These are phyloP conservation scores for Caenorhabditis briggsae DNA, from an alignment of 1,140 invertebrate genomes.

Conservation along the genomic window DNA sequence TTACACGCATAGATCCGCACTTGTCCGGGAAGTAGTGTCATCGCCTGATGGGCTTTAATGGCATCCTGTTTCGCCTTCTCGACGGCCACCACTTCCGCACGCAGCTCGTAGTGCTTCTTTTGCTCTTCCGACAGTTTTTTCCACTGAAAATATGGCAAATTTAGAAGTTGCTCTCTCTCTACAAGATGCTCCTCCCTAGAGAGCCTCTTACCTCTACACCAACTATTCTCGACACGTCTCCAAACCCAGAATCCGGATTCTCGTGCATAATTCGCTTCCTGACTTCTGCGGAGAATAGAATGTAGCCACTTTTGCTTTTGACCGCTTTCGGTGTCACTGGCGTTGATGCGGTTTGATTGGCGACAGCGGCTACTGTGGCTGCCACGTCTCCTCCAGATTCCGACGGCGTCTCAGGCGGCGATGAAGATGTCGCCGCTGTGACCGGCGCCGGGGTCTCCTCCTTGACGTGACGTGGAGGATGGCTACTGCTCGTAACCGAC, in stretches of 20 bases:
- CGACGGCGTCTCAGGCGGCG: slow-evolving; percentile 16
- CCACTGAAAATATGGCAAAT: slow-evolving; percentile 82
- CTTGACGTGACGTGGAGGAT: slow-evolving; percentile 67
- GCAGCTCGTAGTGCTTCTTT: slow-evolving; percentile 93
- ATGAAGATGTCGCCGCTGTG: neutral
- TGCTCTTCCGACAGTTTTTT: slow-evolving; percentile 87
- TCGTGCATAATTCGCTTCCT: slow-evolving; percentile 87
- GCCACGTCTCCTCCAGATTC: slow-evolving; percentile 62
- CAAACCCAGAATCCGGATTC: slow-evolving; percentile 94
- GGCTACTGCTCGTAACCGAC: slow-evolving; percentile 69
- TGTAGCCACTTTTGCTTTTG: slow-evolving; percentile 89
- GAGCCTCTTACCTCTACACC: slow-evolving; percentile 83
- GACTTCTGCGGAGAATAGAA: slow-evolving; percentile 96
- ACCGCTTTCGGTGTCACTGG: slow-evolving; percentile 79
- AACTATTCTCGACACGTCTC: slow-evolving; percentile 96
- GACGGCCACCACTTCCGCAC: slow-evolving; percentile 86
- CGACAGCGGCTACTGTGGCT: neutral
- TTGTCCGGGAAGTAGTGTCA: slow-evolving; percentile 73
- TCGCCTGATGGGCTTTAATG: slow-evolving; percentile 59
- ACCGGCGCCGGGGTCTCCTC: slow-evolving; percentile 77
- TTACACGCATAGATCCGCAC: slow-evolving; percentile 87
- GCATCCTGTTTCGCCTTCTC: slow-evolving; percentile 74
- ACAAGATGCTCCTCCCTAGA: too few relatives aligned
- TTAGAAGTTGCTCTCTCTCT: too few relatives aligned
- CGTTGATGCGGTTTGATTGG: neutral